Conservation (phyloP, 2,113 vertebrate species). For the Toxostoma redivivum region DNA sequence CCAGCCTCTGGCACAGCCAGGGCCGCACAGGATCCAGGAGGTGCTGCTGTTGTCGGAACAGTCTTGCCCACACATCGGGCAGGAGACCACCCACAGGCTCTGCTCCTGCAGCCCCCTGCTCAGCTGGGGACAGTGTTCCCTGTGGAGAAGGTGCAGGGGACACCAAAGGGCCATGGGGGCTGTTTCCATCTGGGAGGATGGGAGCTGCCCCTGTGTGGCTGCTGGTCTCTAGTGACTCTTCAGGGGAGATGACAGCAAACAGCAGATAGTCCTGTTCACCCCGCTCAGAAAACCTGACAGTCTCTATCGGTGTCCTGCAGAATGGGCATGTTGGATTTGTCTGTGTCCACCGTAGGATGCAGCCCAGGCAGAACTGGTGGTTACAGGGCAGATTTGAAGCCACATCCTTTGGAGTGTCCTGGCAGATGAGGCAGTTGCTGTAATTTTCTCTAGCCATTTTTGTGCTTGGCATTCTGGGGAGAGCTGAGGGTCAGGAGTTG, state of each 20-base stretch:
- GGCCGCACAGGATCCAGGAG: background rate
- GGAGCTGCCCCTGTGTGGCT: background rate
- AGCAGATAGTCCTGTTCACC: background rate
- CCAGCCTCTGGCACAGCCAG: background rate
- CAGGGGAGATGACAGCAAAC: background rate
- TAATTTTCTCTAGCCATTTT: background rate
- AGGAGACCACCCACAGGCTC: background rate
- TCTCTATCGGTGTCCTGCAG: background rate
- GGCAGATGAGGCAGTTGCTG: background rate
- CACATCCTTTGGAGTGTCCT: background rate
- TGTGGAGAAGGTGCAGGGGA: background rate
- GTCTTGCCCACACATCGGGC: background rate
- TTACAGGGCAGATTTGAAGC: background rate
- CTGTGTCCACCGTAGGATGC: background rate
- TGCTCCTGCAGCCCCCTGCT: background rate
- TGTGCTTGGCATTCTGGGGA: background rate
- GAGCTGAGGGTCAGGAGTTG: background rate
- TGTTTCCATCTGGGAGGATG: background rate
- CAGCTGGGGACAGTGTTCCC: background rate
- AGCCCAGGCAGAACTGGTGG: background rate
- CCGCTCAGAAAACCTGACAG: background rate
- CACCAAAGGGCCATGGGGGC: background rate
- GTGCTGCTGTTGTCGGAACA: background rate
- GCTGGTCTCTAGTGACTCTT: background rate
- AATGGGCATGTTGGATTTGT: background rate